A percentile compares a stretch with the other conserved stretches of the same genome.
Evolutionary conservation across 2,888 invertebrate species (phyloP).

Genomic region (Clanis bilineata): DNA sequence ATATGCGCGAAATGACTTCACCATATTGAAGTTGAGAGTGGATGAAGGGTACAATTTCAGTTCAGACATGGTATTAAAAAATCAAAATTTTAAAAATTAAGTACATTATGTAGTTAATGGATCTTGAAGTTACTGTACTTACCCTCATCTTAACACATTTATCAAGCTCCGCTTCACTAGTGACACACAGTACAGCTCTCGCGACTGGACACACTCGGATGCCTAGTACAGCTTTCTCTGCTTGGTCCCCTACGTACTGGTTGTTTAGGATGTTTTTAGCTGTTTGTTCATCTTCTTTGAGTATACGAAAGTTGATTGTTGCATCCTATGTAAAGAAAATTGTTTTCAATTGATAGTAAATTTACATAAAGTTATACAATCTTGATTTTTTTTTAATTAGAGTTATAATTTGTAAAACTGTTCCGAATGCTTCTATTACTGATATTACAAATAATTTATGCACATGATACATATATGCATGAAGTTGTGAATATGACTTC

Average conservation of each 20-base stretch:
- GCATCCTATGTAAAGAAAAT: constrained; percentile 83
- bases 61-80: too few relatives aligned
- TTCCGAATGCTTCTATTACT: too few relatives aligned
- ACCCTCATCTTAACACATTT: constrained; percentile 97
- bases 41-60: too few relatives aligned
- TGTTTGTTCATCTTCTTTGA: constrained; percentile 89
- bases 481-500: too few relatives aligned
- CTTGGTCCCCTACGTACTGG: constrained; percentile 81
- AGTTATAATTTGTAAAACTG: too few relatives aligned
- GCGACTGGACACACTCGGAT: constrained; percentile 92
- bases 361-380: too few relatives aligned
- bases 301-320: constrained; percentile 83
- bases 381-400: too few relatives aligned
- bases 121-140: constrained; percentile 38
- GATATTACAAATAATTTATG: too few relatives aligned
- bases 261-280: constrained; percentile 88
- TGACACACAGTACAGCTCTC: constrained; percentile 93
- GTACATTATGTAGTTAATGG: neutral
- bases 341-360: neutral
- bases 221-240: constrained; percentile 86
- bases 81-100: too few relatives aligned
- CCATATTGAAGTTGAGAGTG: too few relatives aligned
- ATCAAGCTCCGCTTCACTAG: constrained; percentile 93
- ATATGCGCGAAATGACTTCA: too few relatives aligned
- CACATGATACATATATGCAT: too few relatives aligned